phyloP scores from a whole-genome alignment of 2,888 invertebrate species.

The Frankliniella intonsa region DNA sequence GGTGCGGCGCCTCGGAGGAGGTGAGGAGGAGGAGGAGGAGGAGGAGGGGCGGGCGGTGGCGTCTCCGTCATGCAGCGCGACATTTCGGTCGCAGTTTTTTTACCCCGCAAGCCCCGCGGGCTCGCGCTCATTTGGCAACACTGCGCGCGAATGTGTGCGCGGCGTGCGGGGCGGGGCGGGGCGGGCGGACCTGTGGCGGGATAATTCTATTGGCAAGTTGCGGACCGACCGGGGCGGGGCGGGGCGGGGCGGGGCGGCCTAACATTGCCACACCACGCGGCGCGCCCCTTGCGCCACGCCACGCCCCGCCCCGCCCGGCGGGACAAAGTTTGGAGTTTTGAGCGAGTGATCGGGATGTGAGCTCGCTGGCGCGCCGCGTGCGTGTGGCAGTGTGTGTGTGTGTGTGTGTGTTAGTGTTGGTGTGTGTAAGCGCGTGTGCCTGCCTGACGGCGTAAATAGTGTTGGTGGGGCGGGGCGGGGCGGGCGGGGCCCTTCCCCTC shows the following conservation, averaged over 20 bases:
- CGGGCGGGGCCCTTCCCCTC: background rate
- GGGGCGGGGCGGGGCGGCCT: background rate
- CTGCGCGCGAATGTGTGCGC: background rate
- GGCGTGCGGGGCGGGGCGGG: background rate
- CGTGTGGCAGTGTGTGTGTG: background rate
- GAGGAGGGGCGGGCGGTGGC: too few species aligned
- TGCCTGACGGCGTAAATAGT: constrained; percentile 7
- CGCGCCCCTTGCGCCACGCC: background rate
- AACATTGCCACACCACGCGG: background rate
- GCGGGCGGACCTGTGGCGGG: background rate
- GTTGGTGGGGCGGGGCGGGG: background rate
- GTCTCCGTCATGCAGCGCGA: background rate
- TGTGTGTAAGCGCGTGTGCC: background rate
- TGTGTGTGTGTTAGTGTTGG: background rate
- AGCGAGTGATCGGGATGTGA: constrained; percentile 24
- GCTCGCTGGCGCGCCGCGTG: background rate
- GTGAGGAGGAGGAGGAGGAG: too few species aligned
- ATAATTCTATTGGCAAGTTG: constrained; percentile 23
- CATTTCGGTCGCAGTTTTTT: background rate
- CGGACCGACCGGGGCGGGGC: background rate
- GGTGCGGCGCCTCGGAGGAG: too few species aligned
- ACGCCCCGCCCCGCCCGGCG: background rate
- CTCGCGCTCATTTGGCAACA: background rate
- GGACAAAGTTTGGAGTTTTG: constrained; percentile 16
- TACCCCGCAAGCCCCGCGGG: too few species aligned